These are phyloP conservation scores for Brachyistius frenatus DNA, from an alignment of 2,113 vertebrate species.

Conservation along the genomic window DNA sequence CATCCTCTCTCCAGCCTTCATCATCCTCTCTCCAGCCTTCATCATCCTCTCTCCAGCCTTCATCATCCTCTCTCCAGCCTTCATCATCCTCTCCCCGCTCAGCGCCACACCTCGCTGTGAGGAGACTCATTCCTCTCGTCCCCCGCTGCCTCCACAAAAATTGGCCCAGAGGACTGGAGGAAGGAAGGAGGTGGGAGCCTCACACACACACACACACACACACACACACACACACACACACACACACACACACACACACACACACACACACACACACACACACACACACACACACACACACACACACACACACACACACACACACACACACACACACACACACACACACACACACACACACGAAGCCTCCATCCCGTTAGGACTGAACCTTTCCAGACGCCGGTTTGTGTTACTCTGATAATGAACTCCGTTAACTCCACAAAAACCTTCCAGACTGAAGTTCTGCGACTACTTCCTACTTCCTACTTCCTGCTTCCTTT, in stretches of 20 bases:
- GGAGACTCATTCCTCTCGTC: constrained; percentile 58
- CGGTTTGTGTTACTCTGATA: constrained; percentile 49
- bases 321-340: no score
- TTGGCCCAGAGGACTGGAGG: constrained; percentile 65
- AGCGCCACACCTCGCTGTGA: constrained; percentile 48
- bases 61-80: constrained; percentile 57
- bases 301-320: no score
- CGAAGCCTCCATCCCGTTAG: constrained; percentile 42
- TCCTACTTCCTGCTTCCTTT: no score
- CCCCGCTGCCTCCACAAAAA: constrained; percentile 64
- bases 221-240: no score
- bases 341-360: not conserved
- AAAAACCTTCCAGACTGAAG: not conserved
- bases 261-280: constrained; percentile 4
- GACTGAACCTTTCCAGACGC: constrained; percentile 51
- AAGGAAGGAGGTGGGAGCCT: not conserved
- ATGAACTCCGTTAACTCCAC: constrained; percentile 40
- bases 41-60: constrained; percentile 54
- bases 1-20: no score
- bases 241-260: no score
- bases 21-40: no score
- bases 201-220: no score
- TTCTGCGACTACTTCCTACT: not conserved
- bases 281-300: no score
- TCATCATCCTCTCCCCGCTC: constrained; percentile 45